A percentile compares a stretch with the other conserved stretches of the same genome.
phyloP scores from a whole-genome alignment of 2,888 invertebrate genomes.

The Corbicula japonica region DNA sequence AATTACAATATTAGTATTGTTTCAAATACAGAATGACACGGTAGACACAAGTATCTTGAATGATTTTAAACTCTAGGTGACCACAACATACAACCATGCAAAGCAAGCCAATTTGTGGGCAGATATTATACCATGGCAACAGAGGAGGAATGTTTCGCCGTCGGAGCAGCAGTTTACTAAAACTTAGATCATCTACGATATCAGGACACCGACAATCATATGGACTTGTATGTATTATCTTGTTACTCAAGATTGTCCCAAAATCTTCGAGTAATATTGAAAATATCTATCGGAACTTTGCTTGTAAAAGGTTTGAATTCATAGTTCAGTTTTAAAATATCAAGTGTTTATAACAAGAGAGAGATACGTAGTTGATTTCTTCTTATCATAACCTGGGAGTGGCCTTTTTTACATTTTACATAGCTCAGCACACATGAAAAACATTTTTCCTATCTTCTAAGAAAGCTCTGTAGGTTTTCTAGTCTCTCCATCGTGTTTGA shows the following conservation, averaged over 20 bases:
- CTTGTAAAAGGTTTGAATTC: not conserved
- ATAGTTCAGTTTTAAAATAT: not conserved
- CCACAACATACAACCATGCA: conserved; percentile 64
- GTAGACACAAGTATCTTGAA: not conserved
- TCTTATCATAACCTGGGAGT: not conserved
- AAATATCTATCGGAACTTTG: not conserved
- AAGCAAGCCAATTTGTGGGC: conserved; percentile 66
- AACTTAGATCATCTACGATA: conserved; percentile 58
- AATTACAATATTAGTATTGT: too few species aligned
- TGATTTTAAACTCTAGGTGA: conserved; percentile 63
- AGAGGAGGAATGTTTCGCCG: conserved; percentile 76
- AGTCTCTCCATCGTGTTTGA: too few species aligned
- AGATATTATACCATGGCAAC: conserved; percentile 73
- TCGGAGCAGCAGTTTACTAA: conserved; percentile 73
- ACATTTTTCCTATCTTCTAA: not conserved
- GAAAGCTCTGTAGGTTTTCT: not conserved
- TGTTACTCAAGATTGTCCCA: not conserved
- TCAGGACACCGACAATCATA: conserved; percentile 67
- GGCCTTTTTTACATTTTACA: not conserved
- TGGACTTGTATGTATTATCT: conserved; percentile 70
- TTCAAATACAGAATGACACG: not conserved
- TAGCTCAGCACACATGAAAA: too few species aligned
- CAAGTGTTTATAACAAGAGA: not conserved
- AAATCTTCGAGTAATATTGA: too few species aligned
- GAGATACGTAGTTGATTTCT: not conserved